Conservation (phyloP, 2,113 vertebrate species). For the Emydura subglobosa region DNA sequence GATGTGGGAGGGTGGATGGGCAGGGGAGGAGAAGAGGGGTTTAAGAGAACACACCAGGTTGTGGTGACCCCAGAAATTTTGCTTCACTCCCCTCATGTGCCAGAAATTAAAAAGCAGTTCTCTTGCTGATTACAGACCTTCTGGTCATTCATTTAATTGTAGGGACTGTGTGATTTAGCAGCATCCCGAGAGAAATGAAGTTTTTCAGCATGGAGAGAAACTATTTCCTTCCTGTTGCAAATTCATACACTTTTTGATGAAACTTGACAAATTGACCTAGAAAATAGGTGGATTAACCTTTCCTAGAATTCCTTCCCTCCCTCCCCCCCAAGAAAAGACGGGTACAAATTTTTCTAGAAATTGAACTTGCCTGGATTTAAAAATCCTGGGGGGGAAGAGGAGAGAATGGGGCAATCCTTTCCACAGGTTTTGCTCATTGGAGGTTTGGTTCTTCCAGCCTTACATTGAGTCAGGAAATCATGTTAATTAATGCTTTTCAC, state of each 20-base stretch:
- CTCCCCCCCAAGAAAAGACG: too few species aligned
- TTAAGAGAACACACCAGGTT: too few species aligned
- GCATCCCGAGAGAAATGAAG: not conserved
- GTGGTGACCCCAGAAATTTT: too few species aligned
- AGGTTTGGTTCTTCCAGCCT: not conserved
- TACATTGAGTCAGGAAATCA: not conserved
- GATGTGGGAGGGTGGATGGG: too few species aligned
- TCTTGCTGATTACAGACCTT: too few species aligned
- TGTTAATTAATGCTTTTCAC: not conserved
- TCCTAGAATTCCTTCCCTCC: too few species aligned
- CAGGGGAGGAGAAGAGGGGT: too few species aligned
- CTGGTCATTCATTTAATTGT: too few species aligned
- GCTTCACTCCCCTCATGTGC: too few species aligned
- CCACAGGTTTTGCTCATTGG: not conserved
- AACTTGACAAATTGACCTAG: not conserved
- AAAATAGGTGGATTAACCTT: not conserved
- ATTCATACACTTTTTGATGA: not conserved
- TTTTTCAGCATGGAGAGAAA: not conserved
- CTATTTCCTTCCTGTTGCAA: not conserved
- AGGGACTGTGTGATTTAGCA: too few species aligned
- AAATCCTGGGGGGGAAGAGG: not conserved
- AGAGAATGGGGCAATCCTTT: not conserved
- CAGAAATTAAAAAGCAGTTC: too few species aligned
- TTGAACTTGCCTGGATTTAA: not conserved
- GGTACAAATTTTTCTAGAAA: too few species aligned